Conservation (phyloP, 92 coral and sea anemone species). For the Blastomussa wellsi region DNA sequence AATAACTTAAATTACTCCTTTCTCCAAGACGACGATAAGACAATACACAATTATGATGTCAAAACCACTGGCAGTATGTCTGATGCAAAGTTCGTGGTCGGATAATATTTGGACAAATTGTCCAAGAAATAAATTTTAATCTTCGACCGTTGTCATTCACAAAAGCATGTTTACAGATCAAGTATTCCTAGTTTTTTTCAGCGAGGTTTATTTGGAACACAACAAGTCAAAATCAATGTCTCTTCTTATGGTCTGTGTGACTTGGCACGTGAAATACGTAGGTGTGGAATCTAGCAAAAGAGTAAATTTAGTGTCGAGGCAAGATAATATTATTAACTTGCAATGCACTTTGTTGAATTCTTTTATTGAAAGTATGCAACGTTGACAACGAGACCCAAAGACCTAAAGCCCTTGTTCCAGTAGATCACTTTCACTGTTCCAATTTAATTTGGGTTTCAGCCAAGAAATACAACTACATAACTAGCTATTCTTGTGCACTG, state of each 20-base stretch:
- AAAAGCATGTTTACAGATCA: not conserved
- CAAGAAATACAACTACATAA: not conserved
- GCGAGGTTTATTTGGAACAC: not conserved
- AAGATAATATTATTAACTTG: not conserved
- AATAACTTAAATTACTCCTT: constrained; percentile 3
- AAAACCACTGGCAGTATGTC: constrained; percentile 1
- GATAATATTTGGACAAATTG: not conserved
- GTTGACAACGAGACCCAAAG: not conserved
- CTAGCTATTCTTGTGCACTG: too few species aligned
- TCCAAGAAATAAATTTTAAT: not conserved
- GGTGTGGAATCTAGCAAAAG: not conserved
- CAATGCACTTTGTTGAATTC: not conserved
- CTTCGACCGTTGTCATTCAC: not conserved
- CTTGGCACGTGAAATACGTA: not conserved
- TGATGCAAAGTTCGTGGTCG: not conserved
- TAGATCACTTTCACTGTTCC: not conserved
- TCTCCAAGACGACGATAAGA: not conserved
- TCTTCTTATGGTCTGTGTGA: not conserved
- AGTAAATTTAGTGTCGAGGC: not conserved
- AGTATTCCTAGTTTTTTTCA: not conserved
- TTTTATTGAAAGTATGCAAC: not conserved
- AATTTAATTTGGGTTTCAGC: not conserved
- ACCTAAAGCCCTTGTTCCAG: not conserved
- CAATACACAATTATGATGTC: not conserved
- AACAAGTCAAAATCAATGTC: not conserved